A percentile compares a stretch with the other conserved stretches of the same genome.
Conservation (phyloP, 2,797 vertebrate genomes). For the Coilia nasus region DNA sequence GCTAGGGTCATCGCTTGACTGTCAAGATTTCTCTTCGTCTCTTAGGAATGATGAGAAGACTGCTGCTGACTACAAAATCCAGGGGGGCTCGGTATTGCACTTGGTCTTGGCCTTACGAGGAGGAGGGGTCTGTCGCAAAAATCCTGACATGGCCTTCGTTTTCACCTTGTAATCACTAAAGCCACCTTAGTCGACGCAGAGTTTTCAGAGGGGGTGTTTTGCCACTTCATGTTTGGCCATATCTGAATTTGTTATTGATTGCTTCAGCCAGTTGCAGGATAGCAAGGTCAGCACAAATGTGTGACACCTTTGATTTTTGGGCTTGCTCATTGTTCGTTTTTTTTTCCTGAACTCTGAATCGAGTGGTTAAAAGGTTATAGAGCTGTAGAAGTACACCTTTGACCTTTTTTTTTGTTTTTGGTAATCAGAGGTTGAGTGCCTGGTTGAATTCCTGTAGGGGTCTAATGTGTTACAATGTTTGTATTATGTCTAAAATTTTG, state of each 20-base stretch:
- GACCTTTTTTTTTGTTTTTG: neutral
- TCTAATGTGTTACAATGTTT: conserved; percentile 27
- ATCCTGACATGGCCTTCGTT: neutral
- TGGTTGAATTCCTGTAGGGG: neutral
- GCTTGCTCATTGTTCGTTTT: neutral
- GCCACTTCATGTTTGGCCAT: neutral
- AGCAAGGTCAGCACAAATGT: neutral
- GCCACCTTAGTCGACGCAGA: conserved; percentile 39
- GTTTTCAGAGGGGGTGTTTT: neutral
- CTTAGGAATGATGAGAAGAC: conserved; percentile 93
- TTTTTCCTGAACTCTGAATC: neutral
- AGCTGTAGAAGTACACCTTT: neutral
- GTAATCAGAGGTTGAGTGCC: neutral
- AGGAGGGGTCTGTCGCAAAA: conserved; percentile 57
- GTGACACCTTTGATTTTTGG: neutral
- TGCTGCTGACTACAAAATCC: conserved; percentile 91
- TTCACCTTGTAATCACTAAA: conserved; percentile 53
- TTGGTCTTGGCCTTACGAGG: conserved; percentile 88
- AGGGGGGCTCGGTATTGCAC: conserved; percentile 91
- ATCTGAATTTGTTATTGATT: neutral
- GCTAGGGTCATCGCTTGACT: neutral
- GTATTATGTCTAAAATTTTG: conserved; percentile 11
- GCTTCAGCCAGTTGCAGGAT: conserved; percentile 10
- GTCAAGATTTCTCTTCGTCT: neutral
- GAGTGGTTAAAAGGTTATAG: neutral